Conservation (phyloP, 35 echinoderm and acorn worm genomes). For the Heliocidaris tuberculata region DNA sequence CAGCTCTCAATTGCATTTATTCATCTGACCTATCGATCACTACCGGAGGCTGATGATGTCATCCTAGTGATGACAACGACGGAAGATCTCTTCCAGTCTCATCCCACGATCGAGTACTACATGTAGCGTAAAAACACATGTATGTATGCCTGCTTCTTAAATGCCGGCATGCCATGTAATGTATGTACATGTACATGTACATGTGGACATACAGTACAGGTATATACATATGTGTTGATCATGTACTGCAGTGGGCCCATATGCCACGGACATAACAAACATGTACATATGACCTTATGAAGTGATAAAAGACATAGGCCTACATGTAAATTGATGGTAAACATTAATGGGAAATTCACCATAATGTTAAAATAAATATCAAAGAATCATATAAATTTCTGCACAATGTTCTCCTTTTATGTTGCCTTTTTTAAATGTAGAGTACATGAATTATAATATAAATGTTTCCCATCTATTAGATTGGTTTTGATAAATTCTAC, state of each 20-base stretch:
- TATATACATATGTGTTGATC: not conserved
- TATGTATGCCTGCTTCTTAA: not conserved
- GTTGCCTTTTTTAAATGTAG: too few species aligned
- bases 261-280: not conserved
- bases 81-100: not conserved
- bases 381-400: too few species aligned
- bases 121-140: not conserved
- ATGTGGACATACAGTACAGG: too few species aligned
- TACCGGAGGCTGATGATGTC: not conserved
- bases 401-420: too few species aligned
- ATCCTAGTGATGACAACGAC: not conserved
- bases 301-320: too few species aligned
- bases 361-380: too few species aligned
- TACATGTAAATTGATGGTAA: too few species aligned
- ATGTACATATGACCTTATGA: too few species aligned
- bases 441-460: too few species aligned
- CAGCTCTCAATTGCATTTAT: not conserved
- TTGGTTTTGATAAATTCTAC: too few species aligned
- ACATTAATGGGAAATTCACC: too few species aligned
- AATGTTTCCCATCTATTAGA: too few species aligned
- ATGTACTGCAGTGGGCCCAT: not conserved
- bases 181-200: not conserved
- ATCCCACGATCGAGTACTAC: not conserved
- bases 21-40: constrained; percentile 1
- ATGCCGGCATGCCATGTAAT: not conserved